Evolutionary conservation across 1,140 invertebrate genomes (phyloP).

Genomic region (Bombyx mori): ASM3026992v2 NC_085125.1:1062001-1062500

Average conservation of each 20-base stretch:
- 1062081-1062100: not conserved
- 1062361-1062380: not conserved
- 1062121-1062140: slow-evolving; percentile 8
- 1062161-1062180: slow-evolving; percentile 1
- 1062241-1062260: slow-evolving; percentile 6
- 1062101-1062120: not conserved
- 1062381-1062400: slow-evolving; percentile 2
- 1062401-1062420: slow-evolving; percentile 2
- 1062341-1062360: not conserved
- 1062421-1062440: not conserved
- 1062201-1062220: slow-evolving; percentile 6
- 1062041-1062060: too few species aligned
- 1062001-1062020: not conserved
- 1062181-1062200: slow-evolving; percentile 7
- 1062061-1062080: not conserved
- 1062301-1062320: not conserved
- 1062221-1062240: not conserved
- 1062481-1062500: slow-evolving; percentile 3
- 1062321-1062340: not conserved
- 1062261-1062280: slow-evolving; percentile 1
- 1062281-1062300: not conserved
- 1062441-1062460: not conserved
- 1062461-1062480: slow-evolving; percentile 1
- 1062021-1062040: not conserved
- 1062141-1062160: slow-evolving; percentile 6